phyloP scores from a whole-genome alignment of 2,797 vertebrate species.

The Crypturellus tataupa region DNA sequence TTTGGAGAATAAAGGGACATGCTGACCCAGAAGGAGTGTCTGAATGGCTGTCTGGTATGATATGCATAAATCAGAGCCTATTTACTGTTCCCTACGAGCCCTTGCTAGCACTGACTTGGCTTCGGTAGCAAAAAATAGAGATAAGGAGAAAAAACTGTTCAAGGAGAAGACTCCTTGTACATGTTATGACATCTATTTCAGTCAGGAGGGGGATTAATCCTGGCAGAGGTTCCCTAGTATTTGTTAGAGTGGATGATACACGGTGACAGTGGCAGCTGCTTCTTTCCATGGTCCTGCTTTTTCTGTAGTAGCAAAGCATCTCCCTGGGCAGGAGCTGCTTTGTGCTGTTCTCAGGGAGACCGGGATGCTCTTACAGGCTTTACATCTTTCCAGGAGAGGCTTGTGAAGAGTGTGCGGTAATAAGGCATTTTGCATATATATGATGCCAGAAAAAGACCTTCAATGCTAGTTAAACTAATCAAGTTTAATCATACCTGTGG shows the following conservation, averaged over 20 bases:
- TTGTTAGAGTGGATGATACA: fast-evolving
- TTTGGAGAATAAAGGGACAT: not conserved
- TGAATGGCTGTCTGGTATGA: not conserved
- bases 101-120: not conserved
- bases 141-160: slow-evolving; percentile 1
- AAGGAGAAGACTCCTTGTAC: not conserved
- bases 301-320: not conserved
- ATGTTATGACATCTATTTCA: not conserved
- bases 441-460: not conserved
- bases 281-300: fast-evolving
- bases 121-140: not conserved
- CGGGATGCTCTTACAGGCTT: not conserved
- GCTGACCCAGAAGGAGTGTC: not conserved
- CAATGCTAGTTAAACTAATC: not conserved
- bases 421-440: not conserved
- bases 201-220: not conserved
- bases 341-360: not conserved
- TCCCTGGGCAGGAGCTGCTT: fast-evolving
- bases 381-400: not conserved
- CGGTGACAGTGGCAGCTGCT: slow-evolving; percentile 30
- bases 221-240: not conserved
- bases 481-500: not conserved
- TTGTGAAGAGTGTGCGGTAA: not conserved
- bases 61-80: not conserved
- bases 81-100: not conserved